Evolutionary conservation across 1,140 invertebrate genomes (phyloP).

Genomic region (Achatina immaculata): DNA sequence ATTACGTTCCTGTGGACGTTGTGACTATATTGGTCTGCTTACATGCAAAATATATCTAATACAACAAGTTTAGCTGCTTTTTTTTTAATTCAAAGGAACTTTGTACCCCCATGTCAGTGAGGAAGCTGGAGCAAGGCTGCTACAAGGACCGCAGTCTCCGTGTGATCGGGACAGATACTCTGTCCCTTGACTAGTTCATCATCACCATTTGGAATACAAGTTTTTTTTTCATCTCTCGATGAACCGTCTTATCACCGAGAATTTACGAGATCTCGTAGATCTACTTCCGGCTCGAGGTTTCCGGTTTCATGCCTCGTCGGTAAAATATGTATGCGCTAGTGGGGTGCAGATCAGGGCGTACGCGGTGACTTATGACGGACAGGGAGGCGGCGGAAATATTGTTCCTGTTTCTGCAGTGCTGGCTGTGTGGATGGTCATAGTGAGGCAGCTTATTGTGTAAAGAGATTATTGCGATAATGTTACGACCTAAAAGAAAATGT

Average conservation of each 20-base stretch:
- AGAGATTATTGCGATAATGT: too few relatives aligned
- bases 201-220: neutral
- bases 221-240: neutral
- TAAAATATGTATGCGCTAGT: neutral
- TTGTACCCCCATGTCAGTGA: neutral
- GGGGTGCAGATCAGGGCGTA: constrained; percentile 2
- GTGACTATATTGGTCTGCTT: neutral
- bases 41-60: neutral
- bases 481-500: too few relatives aligned
- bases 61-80: neutral
- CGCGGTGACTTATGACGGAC: neutral
- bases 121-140: neutral
- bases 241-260: constrained; percentile 21
- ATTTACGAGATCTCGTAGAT: neutral
- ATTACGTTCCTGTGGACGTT: neutral
- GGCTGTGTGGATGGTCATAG: too few relatives aligned
- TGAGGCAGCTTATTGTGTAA: too few relatives aligned
- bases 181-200: neutral
- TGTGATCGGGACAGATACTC: neutral
- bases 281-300: constrained; percentile 5
- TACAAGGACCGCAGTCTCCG: neutral
- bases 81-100: neutral
- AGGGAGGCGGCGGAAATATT: too few relatives aligned
- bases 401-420: too few relatives aligned
- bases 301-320: constrained; percentile 1